Base-by-base conservation (phyloP, 1,140 invertebrate genomes). In the Dreissena polymorpha region DNA sequence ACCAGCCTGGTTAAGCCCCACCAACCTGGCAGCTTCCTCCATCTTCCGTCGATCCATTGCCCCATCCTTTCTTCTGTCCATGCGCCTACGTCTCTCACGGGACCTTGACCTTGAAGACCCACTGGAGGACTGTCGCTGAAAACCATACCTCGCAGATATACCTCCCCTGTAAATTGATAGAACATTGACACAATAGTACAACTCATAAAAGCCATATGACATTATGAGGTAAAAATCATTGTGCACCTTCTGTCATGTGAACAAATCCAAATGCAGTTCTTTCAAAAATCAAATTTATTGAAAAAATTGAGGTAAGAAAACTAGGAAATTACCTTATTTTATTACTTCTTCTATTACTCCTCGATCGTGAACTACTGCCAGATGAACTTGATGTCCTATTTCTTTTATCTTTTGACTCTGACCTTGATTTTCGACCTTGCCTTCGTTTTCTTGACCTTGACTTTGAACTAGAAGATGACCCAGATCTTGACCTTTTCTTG, bases 301-400 rank as follows among this genome's bases (percentile, higher is more conserved):
- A 39, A 39, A 39, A 39, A 39, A 39, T 39, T 5, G 8, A 39
- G 39, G 39, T 39, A 39, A 39, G 39, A 39, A 39, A 39, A 39
- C 2, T 39, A 39, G 8, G 39, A 39, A 39, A 39, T 2, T 5
- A 39, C 39, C 39, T 39, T 39, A 39, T 39, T 39, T 8, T 39
- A 2, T 39, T 39, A 39, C 3, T 5, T 57, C 63, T 49, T 50
- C 51, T 80, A 0, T 51, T 25, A 49, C 68, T 64, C 76, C 81
- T 76, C 57, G 81, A 84, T 53, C 81, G 63, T 70, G 81, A 83
- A 16, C 74, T 72, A 81, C 69, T 76, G 12, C 73, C 76, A 29
- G 81, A 83, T 18, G 72, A 76, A 67, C 79, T 82, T 53, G 76
- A 69, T 53, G 79, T 73, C 27, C 64, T 82, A 49, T 53, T 60